These are phyloP conservation scores for Subacronicta megacephala DNA, from an alignment of 2,888 invertebrate genomes.

Conservation along the genomic window DNA sequence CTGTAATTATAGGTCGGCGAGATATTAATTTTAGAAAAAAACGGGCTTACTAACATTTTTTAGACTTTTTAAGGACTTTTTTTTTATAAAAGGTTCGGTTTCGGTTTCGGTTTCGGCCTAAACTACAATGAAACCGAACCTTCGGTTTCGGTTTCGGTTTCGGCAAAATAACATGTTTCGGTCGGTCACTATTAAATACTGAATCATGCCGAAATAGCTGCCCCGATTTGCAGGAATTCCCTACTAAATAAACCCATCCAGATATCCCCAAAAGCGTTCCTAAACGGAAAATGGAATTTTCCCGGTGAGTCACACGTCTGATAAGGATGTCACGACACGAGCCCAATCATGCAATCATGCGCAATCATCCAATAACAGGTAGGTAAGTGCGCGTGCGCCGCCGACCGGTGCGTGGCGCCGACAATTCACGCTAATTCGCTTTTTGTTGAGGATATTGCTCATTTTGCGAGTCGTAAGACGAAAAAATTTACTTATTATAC, in stretches of 20 bases:
- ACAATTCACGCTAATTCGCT: constrained; percentile 50
- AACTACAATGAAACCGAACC: too few species aligned
- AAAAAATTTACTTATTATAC: constrained; percentile 20
- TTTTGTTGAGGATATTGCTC: constrained; percentile 49
- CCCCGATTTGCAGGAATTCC: too few species aligned
- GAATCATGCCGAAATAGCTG: too few species aligned
- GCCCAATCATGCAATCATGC: constrained; percentile 65
- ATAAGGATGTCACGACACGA: constrained; percentile 68
- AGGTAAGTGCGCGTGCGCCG: constrained; percentile 41
- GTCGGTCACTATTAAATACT: too few species aligned
- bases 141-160: too few species aligned
- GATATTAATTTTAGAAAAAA: too few species aligned
- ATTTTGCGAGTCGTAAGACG: constrained; percentile 35
- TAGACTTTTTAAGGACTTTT: too few species aligned
- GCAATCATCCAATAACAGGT: constrained; percentile 66
- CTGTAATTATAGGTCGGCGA: too few species aligned
- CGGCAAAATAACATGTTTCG: too few species aligned
- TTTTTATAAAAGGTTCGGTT: too few species aligned
- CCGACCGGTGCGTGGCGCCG: constrained; percentile 46
- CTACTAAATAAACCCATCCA: not conserved
- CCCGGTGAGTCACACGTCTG: constrained; percentile 57
- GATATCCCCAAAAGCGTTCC: constrained; percentile 3
- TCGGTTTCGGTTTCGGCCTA: too few species aligned
- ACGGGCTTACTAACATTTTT: too few species aligned
- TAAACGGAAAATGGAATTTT: constrained; percentile 50